These are phyloP conservation scores for Muscina levida DNA, from an alignment of 2,888 invertebrate genomes.

Conservation along the genomic window DNA sequence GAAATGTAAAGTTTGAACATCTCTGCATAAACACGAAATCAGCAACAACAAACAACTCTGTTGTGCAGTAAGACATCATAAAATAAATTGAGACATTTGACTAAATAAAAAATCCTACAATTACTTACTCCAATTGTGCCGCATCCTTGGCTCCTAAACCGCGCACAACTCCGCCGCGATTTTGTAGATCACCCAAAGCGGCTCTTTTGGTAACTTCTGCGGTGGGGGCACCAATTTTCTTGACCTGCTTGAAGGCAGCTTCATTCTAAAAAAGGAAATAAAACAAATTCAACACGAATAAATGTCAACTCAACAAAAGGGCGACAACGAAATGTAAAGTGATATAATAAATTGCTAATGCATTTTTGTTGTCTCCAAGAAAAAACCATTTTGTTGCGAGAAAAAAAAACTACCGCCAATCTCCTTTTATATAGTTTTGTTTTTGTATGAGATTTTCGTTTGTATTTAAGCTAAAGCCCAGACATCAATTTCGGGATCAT, in stretches of 20 bases:
- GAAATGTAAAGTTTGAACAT: conserved; percentile 2
- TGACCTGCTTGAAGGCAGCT: conserved; percentile 73
- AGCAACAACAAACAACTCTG: background rate
- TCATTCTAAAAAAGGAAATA: conserved; percentile 74
- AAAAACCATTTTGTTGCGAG: conserved; percentile 18
- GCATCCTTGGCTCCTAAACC: conserved; percentile 71
- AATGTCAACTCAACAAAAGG: background rate
- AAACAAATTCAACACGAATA: conserved; percentile 1
- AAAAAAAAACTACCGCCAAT: conserved; percentile 24
- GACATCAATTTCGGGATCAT: background rate
- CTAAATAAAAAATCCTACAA: too few relatives aligned
- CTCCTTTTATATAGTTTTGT: background rate
- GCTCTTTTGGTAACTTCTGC: conserved; percentile 77
- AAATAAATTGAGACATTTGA: too few relatives aligned
- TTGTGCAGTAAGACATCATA: too few relatives aligned
- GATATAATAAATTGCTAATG: background rate
- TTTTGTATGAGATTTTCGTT: background rate
- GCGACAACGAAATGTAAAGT: background rate
- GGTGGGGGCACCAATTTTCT: conserved; percentile 73
- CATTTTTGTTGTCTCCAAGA: background rate
- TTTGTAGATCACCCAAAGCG: conserved; percentile 81
- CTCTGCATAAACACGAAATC: too few relatives aligned
- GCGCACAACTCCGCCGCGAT: conserved; percentile 79
- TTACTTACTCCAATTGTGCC: conserved; percentile 75
- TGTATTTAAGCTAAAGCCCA: conserved; percentile 1